These are phyloP conservation scores for Chelonia mydas DNA, from an alignment of 2,797 vertebrate species.

Conservation along the genomic window DNA sequence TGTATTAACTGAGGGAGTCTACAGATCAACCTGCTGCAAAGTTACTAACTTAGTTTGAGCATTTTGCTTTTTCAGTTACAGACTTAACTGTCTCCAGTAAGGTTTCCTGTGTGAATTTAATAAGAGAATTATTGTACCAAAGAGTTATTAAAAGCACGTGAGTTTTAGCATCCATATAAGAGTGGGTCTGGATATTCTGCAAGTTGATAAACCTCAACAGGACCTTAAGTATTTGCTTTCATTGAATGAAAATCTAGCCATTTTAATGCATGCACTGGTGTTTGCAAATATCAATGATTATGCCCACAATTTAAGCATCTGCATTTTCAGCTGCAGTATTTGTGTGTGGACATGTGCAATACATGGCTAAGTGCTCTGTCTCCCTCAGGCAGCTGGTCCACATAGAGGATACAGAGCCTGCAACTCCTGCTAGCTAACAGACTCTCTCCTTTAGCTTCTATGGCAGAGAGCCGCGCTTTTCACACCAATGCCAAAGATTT, in stretches of 20 bases:
- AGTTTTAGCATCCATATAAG: not conserved
- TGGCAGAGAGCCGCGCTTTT: not conserved
- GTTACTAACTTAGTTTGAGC: conserved; percentile 37
- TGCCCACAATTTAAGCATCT: not conserved
- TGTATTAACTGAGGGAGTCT: conserved; percentile 33
- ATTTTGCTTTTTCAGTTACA: conserved; percentile 48
- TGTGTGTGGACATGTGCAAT: not conserved
- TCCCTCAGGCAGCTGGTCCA: conserved; percentile 12
- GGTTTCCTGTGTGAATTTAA: conserved; percentile 64
- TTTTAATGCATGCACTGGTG: not conserved
- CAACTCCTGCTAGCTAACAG: not conserved
- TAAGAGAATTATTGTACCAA: conserved; percentile 43
- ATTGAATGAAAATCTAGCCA: not conserved
- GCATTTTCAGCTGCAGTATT: not conserved
- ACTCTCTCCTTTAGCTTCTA: not conserved
- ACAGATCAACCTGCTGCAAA: conserved; percentile 57
- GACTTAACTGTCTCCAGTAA: conserved; percentile 70
- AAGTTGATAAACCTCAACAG: conserved; percentile 1
- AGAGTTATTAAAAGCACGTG: not conserved
- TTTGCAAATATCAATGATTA: not conserved
- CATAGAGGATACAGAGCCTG: not conserved
- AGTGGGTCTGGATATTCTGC: not conserved
- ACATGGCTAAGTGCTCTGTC: not conserved
- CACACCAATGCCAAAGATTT: not conserved
- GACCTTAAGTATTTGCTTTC: not conserved